phyloP scores from a whole-genome alignment of 2,888 invertebrate species.

The Mongoloraphidia duomilia region DNA sequence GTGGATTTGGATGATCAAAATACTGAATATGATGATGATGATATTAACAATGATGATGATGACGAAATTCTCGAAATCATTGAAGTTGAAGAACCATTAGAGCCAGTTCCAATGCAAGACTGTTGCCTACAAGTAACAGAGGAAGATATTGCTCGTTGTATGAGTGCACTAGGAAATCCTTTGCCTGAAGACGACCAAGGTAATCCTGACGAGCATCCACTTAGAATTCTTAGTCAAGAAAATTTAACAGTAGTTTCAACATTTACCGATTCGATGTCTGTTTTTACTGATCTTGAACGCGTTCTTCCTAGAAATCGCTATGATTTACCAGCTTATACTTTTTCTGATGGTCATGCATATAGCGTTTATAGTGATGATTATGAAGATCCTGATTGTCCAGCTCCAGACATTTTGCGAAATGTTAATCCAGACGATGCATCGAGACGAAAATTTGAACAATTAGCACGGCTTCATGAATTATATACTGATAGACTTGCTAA shows the following conservation, averaged over 20 bases:
- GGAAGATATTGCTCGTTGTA: constrained; percentile 80
- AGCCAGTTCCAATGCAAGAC: constrained; percentile 76
- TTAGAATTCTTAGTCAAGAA: constrained; percentile 80
- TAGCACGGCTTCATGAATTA: constrained; percentile 66
- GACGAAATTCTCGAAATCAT: constrained; percentile 67
- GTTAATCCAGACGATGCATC: constrained; percentile 25
- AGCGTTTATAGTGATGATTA: constrained; percentile 41
- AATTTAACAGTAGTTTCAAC: constrained; percentile 83
- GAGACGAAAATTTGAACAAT: constrained; percentile 57
- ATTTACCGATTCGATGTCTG: constrained; percentile 60
- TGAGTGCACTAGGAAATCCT: constrained; percentile 57
- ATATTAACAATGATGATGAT: constrained; percentile 35
- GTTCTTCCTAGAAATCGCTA: constrained; percentile 47
- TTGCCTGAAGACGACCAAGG: constrained; percentile 58
- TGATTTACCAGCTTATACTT: constrained; percentile 29
- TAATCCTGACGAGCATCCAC: constrained; percentile 63
- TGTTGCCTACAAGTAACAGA: constrained; percentile 82
- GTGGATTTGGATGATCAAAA: constrained; percentile 25
- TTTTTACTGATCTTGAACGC: constrained; percentile 51
- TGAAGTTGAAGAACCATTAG: constrained; percentile 64
- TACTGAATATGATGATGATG: constrained; percentile 39
- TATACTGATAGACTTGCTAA: constrained; percentile 66
- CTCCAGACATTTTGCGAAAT: constrained; percentile 22
- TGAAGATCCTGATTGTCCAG: constrained; percentile 28
- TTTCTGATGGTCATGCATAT: constrained; percentile 23